These are phyloP conservation scores for Lymantria monacha DNA, from an alignment of 2,888 invertebrate genomes.

Conservation along the genomic window DNA sequence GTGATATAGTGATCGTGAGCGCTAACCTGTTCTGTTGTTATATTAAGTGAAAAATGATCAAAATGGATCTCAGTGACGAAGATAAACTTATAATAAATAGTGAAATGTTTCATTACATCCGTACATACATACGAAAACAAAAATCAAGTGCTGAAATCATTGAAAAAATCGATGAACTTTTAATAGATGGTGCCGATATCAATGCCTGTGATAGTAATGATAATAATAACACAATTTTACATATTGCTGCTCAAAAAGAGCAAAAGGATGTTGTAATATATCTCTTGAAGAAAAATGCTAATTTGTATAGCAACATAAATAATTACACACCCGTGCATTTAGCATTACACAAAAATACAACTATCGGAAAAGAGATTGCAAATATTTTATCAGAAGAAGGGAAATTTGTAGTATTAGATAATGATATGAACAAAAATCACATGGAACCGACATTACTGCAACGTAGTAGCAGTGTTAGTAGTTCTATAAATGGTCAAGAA, in stretches of 20 bases:
- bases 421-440: not conserved
- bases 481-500: not conserved
- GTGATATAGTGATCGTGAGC: no score
- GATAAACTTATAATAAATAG: constrained; percentile 23
- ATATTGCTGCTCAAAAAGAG: constrained; percentile 23
- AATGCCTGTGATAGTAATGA: constrained; percentile 26
- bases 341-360: constrained; percentile 20
- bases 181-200: constrained; percentile 28
- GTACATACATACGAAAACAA: constrained; percentile 22
- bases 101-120: constrained; percentile 18
- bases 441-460: not conserved
- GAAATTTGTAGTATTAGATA: not conserved
- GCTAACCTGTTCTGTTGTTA: not conserved
- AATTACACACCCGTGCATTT: constrained; percentile 20
- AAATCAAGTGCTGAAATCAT: constrained; percentile 20
- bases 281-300: constrained; percentile 16
- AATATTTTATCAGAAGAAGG: constrained; percentile 13
- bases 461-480: not conserved
- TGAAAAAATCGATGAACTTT: constrained; percentile 13
- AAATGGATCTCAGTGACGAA: constrained; percentile 15
- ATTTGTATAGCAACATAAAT: constrained; percentile 12
- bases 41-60: constrained; percentile 2
- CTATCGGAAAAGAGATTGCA: constrained; percentile 15
- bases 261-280: constrained; percentile 26
- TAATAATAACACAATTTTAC: constrained; percentile 25